Percentiles rank a stretch among this genome's conserved stretches.
phyloP scores from a whole-genome alignment of 2,797 vertebrate species.

The Salmo trutta region DNA sequence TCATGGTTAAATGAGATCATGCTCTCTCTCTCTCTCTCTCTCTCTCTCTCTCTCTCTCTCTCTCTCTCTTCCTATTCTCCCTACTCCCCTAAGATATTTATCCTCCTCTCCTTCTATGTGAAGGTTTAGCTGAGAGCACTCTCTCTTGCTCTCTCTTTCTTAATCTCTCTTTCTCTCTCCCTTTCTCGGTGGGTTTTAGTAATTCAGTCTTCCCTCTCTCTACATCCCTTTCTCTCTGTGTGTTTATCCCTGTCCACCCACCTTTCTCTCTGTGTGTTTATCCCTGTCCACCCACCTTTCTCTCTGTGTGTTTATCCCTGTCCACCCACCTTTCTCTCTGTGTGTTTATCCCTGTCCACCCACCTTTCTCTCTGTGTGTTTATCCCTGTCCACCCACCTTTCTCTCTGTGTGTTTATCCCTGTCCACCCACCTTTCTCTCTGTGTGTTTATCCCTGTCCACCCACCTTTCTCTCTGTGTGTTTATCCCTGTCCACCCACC shows the following conservation, averaged over 20 bases:
- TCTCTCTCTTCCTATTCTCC: neutral
- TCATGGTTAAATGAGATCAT: neutral
- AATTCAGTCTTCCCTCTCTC: neutral
- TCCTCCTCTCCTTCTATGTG: constrained; percentile 4
- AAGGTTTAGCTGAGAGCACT: neutral
- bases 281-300: neutral
- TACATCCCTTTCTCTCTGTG: neutral
- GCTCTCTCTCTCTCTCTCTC: constrained; percentile 3
- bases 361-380: neutral
- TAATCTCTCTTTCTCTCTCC: neutral
- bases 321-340: neutral
- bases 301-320: neutral
- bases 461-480: no score
- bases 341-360: no score
- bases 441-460: neutral
- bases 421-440: neutral
- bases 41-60: constrained; percentile 10
- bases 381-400: neutral
- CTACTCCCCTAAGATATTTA: neutral
- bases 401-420: no score
- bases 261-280: neutral
- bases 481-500: no score
- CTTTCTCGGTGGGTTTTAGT: neutral
- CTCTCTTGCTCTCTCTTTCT: neutral
- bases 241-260: neutral